These are phyloP conservation scores for Orthonevra nobilis DNA, from an alignment of 2,888 invertebrate genomes.

Conservation along the genomic window DNA sequence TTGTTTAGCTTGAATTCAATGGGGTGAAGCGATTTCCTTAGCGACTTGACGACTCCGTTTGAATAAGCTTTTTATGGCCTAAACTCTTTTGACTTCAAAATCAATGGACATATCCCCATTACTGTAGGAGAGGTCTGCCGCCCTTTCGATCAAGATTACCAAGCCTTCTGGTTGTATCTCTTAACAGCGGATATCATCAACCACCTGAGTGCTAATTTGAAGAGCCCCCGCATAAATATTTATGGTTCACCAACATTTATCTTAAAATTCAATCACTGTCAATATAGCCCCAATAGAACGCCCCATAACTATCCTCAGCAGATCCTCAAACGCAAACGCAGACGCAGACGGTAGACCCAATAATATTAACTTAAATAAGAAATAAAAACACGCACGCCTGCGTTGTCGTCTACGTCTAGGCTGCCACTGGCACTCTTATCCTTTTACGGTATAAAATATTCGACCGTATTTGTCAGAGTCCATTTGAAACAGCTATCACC, in stretches of 20 bases:
- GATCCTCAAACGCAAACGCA: too few species aligned
- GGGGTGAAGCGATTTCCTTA: too few species aligned
- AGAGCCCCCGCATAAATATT: slow-evolving; percentile 44
- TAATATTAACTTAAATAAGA: slow-evolving; percentile 39
- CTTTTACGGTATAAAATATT: slow-evolving; percentile 70
- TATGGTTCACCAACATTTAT: slow-evolving; percentile 49
- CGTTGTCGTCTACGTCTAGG: slow-evolving; percentile 28
- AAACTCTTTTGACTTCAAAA: too few species aligned
- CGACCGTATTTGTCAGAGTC: slow-evolving; percentile 72
- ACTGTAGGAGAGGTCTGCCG: too few species aligned
- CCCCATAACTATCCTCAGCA: slow-evolving; percentile 43
- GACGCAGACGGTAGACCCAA: too few species aligned
- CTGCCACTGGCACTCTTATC: slow-evolving; percentile 34
- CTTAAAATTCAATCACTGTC: slow-evolving; percentile 57
- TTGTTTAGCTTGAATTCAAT: too few species aligned
- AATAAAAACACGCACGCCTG: slow-evolving; percentile 58
- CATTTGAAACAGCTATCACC: slow-evolving; percentile 72
- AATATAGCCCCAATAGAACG: slow-evolving; percentile 23
- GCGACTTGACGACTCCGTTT: too few species aligned
- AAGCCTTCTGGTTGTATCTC: too few species aligned
- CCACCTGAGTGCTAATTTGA: slow-evolving; percentile 33
- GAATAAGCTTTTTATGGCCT: too few species aligned
- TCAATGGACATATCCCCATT: too few species aligned
- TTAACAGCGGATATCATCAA: too few species aligned
- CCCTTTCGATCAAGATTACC: too few species aligned